These are phyloP conservation scores for Paradisaea rubra DNA, from an alignment of 2,113 vertebrate species.

Conservation along the genomic window DNA sequence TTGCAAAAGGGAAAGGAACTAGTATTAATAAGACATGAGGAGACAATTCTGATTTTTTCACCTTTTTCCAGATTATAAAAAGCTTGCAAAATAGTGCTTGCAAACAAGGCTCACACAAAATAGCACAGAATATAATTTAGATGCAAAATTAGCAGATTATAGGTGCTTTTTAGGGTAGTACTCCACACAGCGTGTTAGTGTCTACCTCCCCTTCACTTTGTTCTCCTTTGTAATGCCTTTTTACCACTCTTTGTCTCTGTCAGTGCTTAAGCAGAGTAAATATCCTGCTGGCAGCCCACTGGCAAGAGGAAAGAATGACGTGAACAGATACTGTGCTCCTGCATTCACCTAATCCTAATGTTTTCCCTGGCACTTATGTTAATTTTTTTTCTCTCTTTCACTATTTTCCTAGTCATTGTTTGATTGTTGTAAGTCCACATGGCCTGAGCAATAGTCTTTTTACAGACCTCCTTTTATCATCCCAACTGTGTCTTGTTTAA, in stretches of 20 bases:
- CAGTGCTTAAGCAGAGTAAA: background rate
- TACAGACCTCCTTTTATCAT: constrained; percentile 49
- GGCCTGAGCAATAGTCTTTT: background rate
- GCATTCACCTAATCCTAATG: background rate
- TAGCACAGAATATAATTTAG: background rate
- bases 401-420: background rate
- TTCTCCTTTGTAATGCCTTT: background rate
- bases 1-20: background rate
- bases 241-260: background rate
- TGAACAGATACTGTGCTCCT: background rate
- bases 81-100: background rate
- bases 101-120: background rate
- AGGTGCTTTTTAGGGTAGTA: background rate
- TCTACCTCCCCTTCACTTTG: background rate
- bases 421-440: background rate
- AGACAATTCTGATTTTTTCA: background rate
- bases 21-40: background rate
- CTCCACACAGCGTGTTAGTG: background rate
- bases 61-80: background rate
- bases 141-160: background rate
- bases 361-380: background rate
- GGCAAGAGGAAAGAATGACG: background rate
- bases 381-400: background rate
- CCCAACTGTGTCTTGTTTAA: constrained; percentile 49
- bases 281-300: background rate